These are phyloP conservation scores for Nanorana parkeri DNA, from an alignment of 2,113 vertebrate genomes.

Conservation along the genomic window DNA sequence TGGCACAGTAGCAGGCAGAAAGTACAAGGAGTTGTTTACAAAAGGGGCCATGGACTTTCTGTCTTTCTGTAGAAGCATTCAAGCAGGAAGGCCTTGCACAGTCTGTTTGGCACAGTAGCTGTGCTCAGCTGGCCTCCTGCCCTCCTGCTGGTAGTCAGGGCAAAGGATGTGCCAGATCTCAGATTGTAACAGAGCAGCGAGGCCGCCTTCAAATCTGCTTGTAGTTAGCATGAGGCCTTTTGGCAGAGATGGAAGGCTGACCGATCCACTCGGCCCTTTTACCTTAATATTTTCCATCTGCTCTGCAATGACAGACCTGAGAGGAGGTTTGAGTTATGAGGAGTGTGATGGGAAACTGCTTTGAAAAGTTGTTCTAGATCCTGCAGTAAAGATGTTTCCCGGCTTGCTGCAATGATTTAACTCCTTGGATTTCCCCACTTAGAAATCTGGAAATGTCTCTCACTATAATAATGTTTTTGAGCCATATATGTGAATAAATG, in stretches of 20 bases:
- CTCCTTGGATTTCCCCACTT: slow-evolving; percentile 18
- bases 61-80: slow-evolving; percentile 82
- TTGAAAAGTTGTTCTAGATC: slow-evolving; percentile 72
- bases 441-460: slow-evolving; percentile 8
- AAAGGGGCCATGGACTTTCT: slow-evolving; percentile 78
- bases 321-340: slow-evolving; percentile 79
- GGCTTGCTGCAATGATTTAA: slow-evolving; percentile 25
- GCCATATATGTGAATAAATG: no score
- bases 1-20: slow-evolving; percentile 74
- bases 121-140: slow-evolving; percentile 72
- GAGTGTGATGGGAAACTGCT: slow-evolving; percentile 70
- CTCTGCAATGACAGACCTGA: slow-evolving; percentile 80
- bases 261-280: slow-evolving; percentile 80
- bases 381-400: slow-evolving; percentile 59
- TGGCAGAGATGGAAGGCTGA: slow-evolving; percentile 69
- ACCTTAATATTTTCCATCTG: slow-evolving; percentile 91
- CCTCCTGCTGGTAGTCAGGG: slow-evolving; percentile 76
- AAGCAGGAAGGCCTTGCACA: slow-evolving; percentile 75
- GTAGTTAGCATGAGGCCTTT: slow-evolving; percentile 75
- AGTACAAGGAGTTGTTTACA: slow-evolving; percentile 84
- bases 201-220: slow-evolving; percentile 77
- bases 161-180: slow-evolving; percentile 74
- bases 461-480: background rate
- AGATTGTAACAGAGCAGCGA: slow-evolving; percentile 67
- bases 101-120: slow-evolving; percentile 83